Evolutionary conservation across 2,797 vertebrate species (phyloP).

Genomic region (Myiotriccus ornatus): DNA sequence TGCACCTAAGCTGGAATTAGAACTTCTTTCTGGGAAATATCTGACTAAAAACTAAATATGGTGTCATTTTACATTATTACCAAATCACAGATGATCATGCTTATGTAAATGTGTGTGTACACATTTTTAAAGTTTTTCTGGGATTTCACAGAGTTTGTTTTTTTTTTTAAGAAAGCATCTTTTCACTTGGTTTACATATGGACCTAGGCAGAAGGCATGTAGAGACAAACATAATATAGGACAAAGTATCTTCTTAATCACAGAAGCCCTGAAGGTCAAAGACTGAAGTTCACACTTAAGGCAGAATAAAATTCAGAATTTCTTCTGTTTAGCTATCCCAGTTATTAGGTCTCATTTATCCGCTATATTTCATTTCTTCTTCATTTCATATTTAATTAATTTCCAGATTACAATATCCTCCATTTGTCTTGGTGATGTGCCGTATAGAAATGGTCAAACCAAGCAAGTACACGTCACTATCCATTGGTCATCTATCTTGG

Average conservation of each 20-base stretch:
- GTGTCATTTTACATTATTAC: not conserved
- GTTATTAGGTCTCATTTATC: not conserved
- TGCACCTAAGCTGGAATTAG: not conserved
- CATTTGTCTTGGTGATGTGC: not conserved
- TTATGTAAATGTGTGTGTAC: not conserved
- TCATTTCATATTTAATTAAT: not conserved
- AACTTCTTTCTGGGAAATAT: not conserved
- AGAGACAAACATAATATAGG: not conserved
- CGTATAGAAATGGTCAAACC: not conserved
- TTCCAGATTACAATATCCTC: not conserved
- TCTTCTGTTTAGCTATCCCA: not conserved
- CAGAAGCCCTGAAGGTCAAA: not conserved
- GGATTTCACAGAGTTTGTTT: rapidly evolving
- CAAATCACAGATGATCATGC: not conserved
- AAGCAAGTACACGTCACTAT: not conserved
- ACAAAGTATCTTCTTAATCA: not conserved
- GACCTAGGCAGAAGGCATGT: not conserved
- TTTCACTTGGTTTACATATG: not conserved
- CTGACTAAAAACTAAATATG: not conserved
- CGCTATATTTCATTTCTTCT: not conserved
- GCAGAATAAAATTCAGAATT: not conserved
- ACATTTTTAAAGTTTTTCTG: not conserved
- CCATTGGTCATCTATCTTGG: not conserved
- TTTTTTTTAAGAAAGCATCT: not conserved
- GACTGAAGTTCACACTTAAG: not conserved